These are phyloP conservation scores for Labia minor DNA, from an alignment of 2,888 invertebrate genomes.

Conservation along the genomic window DNA sequence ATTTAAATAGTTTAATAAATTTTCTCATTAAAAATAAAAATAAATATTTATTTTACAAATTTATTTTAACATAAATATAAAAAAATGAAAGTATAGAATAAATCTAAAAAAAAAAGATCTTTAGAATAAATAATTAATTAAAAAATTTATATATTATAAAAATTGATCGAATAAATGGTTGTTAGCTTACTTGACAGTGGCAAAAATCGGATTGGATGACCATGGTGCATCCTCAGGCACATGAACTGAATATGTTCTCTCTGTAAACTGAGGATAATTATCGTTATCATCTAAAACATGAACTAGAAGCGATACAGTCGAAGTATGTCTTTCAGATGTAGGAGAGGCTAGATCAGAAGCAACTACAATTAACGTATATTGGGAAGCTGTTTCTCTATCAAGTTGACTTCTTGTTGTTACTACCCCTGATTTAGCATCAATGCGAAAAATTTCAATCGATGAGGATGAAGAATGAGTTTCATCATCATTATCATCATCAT, in stretches of 20 bases:
- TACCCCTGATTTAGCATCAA: constrained; percentile 76
- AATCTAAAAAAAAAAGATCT: too few species aligned
- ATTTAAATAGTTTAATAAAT: too few species aligned
- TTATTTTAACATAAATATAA: too few species aligned
- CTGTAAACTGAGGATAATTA: constrained; percentile 86
- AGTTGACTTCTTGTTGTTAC: constrained; percentile 68
- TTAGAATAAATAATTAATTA: too few species aligned
- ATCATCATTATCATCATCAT: background rate
- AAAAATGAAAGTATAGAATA: too few species aligned
- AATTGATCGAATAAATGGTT: too few species aligned
- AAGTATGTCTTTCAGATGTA: constrained; percentile 63
- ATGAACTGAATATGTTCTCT: constrained; percentile 75
- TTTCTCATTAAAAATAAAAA: too few species aligned
- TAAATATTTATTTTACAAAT: too few species aligned
- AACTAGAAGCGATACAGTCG: constrained; percentile 72
- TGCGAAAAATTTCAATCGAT: constrained; percentile 61
- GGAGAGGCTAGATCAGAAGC: constrained; percentile 79
- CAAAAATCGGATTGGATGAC: constrained; percentile 70
- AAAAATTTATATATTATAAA: too few species aligned
- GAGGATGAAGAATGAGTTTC: background rate
- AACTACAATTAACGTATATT: constrained; percentile 69
- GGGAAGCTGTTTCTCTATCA: constrained; percentile 76
- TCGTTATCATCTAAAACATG: constrained; percentile 82
- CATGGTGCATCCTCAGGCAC: constrained; percentile 80
- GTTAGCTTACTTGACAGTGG: constrained; percentile 49